phyloP scores from a whole-genome alignment of 2,797 vertebrate species.

The Vespertilio murinus region DNA sequence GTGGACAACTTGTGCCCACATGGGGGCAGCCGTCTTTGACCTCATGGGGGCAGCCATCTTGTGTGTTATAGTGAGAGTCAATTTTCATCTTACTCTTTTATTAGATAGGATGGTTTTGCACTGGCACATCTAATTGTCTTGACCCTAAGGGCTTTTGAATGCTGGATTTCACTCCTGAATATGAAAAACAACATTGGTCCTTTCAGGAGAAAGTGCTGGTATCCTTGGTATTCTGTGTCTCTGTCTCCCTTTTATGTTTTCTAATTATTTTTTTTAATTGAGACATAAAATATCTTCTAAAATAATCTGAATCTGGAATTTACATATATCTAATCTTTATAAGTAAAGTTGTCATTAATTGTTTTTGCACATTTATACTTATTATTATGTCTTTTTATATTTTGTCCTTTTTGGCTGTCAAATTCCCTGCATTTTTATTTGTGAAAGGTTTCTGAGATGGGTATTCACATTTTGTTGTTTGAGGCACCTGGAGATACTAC shows the following conservation, averaged over 20 bases:
- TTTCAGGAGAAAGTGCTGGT: too few species aligned
- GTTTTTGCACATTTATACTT: background rate
- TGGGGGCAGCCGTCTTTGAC: too few species aligned
- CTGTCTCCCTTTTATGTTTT: background rate
- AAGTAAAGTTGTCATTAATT: background rate
- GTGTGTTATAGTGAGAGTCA: too few species aligned
- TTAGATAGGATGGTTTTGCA: background rate
- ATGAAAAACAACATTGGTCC: background rate
- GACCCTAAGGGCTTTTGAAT: background rate
- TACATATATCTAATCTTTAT: background rate
- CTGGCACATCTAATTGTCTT: background rate
- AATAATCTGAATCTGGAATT: background rate
- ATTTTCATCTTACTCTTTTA: too few species aligned
- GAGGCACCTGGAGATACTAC: background rate
- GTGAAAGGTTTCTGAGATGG: background rate
- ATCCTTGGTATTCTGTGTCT: too few species aligned
- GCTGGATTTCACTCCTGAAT: background rate
- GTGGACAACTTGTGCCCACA: too few species aligned
- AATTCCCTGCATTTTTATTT: background rate
- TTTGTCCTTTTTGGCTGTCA: background rate
- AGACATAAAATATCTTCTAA: background rate
- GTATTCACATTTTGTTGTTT: constrained; percentile 22
- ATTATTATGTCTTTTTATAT: background rate
- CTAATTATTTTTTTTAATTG: background rate
- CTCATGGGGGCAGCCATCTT: too few species aligned